These are phyloP conservation scores for Sebastolobus altivelis DNA, from an alignment of 2,797 vertebrate genomes.

Conservation along the genomic window DNA sequence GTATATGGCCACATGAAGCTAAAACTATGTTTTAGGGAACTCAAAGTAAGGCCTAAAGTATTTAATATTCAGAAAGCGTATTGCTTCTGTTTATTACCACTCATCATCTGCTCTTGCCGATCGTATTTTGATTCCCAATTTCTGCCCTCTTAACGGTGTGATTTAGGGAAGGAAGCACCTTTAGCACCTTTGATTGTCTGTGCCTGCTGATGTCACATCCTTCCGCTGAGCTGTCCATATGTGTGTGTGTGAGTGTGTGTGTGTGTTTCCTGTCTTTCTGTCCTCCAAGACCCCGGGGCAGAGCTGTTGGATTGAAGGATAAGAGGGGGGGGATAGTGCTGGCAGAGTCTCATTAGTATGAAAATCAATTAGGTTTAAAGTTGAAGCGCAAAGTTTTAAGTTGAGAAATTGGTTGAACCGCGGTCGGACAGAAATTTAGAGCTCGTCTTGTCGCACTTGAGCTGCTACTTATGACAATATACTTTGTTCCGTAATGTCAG, in stretches of 20 bases:
- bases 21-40: background rate
- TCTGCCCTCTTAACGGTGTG: constrained; percentile 70
- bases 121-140: constrained; percentile 85
- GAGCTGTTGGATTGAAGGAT: constrained; percentile 41
- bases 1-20: background rate
- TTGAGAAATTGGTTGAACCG: constrained; percentile 47
- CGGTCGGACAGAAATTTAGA: constrained; percentile 31
- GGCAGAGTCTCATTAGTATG: constrained; percentile 52
- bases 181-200: constrained; percentile 95
- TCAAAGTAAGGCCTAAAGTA: background rate
- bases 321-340: constrained; percentile 21
- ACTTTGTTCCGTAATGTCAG: constrained; percentile 62
- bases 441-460: constrained; percentile 29
- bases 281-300: constrained; percentile 65
- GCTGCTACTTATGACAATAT: constrained; percentile 49
- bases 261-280: constrained; percentile 93
- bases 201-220: constrained; percentile 93
- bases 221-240: constrained; percentile 79
- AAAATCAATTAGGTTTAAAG: constrained; percentile 64
- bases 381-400: constrained; percentile 49
- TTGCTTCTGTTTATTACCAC: constrained; percentile 28
- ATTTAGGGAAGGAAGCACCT: constrained; percentile 94
- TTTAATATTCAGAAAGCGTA: background rate
- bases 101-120: background rate
- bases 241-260: constrained; percentile 73